Percentiles rank a stretch among this genome's conserved stretches.
These are phyloP conservation scores for Zele albiditarsus DNA, from an alignment of 2,888 invertebrate genomes.

Conservation along the genomic window DNA sequence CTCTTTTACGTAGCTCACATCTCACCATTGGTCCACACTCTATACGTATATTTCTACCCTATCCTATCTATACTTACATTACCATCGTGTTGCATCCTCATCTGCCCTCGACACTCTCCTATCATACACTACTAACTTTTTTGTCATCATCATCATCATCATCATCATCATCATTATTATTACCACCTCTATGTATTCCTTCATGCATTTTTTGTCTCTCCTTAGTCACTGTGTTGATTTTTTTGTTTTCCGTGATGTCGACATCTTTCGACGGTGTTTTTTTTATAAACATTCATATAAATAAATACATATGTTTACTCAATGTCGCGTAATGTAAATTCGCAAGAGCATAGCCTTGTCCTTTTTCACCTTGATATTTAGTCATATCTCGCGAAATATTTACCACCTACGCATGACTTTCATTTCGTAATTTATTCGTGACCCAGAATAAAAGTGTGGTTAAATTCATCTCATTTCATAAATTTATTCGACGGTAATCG, in stretches of 20 bases:
- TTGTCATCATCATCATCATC: neutral
- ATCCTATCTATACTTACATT: neutral
- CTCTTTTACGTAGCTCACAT: conserved; percentile 53
- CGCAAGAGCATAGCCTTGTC: neutral
- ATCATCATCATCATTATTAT: neutral
- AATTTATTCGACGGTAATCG: neutral
- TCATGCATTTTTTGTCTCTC: neutral
- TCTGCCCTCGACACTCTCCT: conserved; percentile 7
- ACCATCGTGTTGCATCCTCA: conserved; percentile 42
- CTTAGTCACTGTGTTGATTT: neutral
- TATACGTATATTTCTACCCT: neutral
- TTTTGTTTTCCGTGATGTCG: neutral
- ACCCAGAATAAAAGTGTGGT: neutral
- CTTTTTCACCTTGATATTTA: conserved; percentile 4
- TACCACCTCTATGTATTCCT: neutral
- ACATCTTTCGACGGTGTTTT: neutral
- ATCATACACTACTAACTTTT: neutral
- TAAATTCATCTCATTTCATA: neutral
- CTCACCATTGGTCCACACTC: conserved; percentile 46
- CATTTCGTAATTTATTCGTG: neutral
- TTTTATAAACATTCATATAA: neutral
- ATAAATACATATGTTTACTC: neutral
- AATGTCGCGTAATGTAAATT: neutral
- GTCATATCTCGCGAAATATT: neutral
- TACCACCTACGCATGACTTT: conserved; percentile 16